Evolutionary conservation across 1,140 invertebrate species (phyloP).

Genomic region (Meloidogyne floridensis): DNA sequence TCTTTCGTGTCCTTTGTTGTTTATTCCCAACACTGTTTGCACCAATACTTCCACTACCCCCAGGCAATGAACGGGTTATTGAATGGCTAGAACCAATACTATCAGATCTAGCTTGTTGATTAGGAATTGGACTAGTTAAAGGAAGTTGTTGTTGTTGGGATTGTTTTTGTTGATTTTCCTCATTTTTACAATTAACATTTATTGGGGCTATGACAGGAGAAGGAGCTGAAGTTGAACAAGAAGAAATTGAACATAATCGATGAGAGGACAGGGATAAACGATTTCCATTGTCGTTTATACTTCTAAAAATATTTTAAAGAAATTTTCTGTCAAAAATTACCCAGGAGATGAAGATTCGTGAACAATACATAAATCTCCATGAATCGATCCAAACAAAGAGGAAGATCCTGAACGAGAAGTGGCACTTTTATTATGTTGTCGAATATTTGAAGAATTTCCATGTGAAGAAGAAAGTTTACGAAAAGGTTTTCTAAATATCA

Average conservation of each 20-base stretch:
- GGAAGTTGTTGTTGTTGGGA: neutral
- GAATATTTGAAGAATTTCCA: conserved; percentile 13
- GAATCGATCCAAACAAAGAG: conserved; percentile 12
- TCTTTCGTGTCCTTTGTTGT: neutral
- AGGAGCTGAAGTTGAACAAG: conserved; percentile 12
- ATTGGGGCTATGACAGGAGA: neutral
- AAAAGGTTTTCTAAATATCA: conserved; percentile 37
- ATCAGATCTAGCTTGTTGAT: conserved; percentile 15
- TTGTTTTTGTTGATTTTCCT: neutral
- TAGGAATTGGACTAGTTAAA: neutral
- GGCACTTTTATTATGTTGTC: conserved; percentile 11
- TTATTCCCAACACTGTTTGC: conserved; percentile 13
- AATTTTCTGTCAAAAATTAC: neutral
- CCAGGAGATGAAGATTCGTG: conserved; percentile 12
- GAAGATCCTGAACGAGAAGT: conserved; percentile 15
- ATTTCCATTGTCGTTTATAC: conserved; percentile 10
- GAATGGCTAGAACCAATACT: conserved; percentile 28
- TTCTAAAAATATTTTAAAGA: neutral
- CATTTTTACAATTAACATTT: conserved; percentile 16
- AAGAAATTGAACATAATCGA: conserved; percentile 21
- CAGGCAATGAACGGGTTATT: conserved; percentile 11
- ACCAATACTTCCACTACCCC: conserved; percentile 17
- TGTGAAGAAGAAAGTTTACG: conserved; percentile 28
- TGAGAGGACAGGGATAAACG: neutral
- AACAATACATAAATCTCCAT: conserved; percentile 8